Conservation (phyloP, 2,113 vertebrate genomes). For the Zingel zingel region DNA sequence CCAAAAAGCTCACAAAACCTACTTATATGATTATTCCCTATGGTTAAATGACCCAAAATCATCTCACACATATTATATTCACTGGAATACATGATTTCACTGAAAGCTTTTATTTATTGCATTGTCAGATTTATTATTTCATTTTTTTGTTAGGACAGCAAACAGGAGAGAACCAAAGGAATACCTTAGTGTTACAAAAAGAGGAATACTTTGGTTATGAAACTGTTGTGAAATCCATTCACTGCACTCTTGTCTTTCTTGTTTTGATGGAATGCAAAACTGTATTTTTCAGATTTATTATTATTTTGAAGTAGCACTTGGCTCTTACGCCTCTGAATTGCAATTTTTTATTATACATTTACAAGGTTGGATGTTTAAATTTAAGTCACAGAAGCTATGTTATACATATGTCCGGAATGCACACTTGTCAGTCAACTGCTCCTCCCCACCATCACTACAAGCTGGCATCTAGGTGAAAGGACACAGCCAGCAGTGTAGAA, state of each 20-base stretch:
- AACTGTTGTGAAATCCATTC: slow-evolving; percentile 2
- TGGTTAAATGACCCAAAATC: neutral
- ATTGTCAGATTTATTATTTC: neutral
- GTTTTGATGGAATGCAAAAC: neutral
- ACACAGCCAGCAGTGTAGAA: slow-evolving; percentile 25
- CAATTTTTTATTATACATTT: neutral
- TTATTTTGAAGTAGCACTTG: neutral
- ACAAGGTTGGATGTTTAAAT: neutral
- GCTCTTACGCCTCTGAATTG: neutral
- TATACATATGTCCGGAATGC: slow-evolving; percentile 8
- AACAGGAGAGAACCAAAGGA: neutral
- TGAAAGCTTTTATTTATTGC: neutral
- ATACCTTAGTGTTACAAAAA: neutral
- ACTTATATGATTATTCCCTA: neutral
- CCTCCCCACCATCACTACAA: slow-evolving; percentile 13
- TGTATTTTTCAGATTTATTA: neutral
- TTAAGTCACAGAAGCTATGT: neutral
- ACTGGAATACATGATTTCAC: neutral
- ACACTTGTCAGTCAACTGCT: slow-evolving; percentile 19
- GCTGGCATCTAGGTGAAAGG: slow-evolving; percentile 78
- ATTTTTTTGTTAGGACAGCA: neutral
- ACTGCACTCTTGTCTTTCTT: neutral
- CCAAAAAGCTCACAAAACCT: too few relatives aligned
- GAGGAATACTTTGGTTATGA: neutral
- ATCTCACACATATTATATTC: neutral